Percentiles rank a stretch among this genome's conserved stretches.
Evolutionary conservation across 2,113 vertebrate genomes (phyloP).

Genomic region (Cacatua alba): DNA sequence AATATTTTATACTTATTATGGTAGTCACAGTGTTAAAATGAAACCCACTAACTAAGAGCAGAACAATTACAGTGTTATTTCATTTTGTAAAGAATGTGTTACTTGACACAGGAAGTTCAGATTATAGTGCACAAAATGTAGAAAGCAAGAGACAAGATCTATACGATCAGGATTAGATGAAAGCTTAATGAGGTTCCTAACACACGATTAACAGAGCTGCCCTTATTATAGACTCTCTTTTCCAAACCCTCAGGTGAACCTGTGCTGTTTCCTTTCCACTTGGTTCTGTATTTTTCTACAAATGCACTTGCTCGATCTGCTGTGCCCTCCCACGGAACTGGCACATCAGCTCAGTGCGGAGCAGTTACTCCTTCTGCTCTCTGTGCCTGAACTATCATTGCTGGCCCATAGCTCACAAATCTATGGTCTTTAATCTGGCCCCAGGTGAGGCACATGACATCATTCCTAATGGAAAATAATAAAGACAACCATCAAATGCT

Average conservation of each 20-base stretch:
- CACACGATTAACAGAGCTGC: not conserved
- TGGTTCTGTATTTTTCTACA: not conserved
- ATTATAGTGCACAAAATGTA: not conserved
- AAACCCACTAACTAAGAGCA: constrained; percentile 34
- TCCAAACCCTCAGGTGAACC: not conserved
- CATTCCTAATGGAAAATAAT: not conserved
- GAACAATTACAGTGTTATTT: constrained; percentile 36
- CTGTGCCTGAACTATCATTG: not conserved
- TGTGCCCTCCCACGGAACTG: not conserved
- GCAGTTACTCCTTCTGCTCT: not conserved
- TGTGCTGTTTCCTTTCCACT: not conserved
- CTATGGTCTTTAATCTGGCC: not conserved
- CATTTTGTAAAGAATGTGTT: not conserved
- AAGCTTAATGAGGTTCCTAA: not conserved
- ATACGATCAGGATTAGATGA: not conserved
- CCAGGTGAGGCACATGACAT: not conserved
- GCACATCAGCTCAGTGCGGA: not conserved
- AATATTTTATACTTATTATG: not conserved
- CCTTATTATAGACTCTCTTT: not conserved
- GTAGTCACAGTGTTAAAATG: constrained; percentile 35
- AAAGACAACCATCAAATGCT: not conserved
- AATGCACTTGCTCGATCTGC: not conserved
- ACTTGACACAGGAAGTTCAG: constrained; percentile 2
- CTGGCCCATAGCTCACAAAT: not conserved
- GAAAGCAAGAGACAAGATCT: not conserved